Evolutionary conservation across 1,140 invertebrate genomes (phyloP).

Genomic region (Pomacea maculata): DNA sequence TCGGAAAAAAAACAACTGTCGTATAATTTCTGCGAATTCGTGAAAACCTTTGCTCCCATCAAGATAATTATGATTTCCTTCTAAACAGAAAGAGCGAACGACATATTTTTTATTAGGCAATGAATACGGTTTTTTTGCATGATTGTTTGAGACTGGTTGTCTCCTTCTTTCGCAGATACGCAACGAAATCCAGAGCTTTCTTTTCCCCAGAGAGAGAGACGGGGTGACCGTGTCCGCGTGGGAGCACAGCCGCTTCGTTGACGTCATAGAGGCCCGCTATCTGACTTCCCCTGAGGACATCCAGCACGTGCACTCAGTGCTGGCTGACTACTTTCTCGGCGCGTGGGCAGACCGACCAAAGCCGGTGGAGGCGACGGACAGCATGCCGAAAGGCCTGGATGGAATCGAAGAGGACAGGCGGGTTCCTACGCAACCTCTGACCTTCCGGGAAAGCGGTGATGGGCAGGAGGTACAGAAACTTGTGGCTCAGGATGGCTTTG

Average conservation of each 20-base stretch:
- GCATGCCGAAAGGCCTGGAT: not conserved
- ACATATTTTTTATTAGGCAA: no score
- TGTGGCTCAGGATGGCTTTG: not conserved
- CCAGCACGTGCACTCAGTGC: constrained; percentile 46
- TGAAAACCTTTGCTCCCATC: no score
- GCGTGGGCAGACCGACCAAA: constrained; percentile 48
- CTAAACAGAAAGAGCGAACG: no score
- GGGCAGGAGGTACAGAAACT: not conserved
- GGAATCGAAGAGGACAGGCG: constrained; percentile 39
- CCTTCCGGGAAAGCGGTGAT: constrained; percentile 35
- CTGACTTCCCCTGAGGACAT: constrained; percentile 27
- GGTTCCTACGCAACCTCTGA: constrained; percentile 54
- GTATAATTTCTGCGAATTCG: no score
- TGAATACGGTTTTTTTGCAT: no score
- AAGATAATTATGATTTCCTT: no score
- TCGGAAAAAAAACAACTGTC: no score
- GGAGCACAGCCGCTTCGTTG: constrained; percentile 43
- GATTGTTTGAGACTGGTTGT: no score
- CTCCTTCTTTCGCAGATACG: not conserved
- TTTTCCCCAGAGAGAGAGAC: constrained; percentile 43
- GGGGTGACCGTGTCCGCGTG: constrained; percentile 52
- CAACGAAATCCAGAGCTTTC: constrained; percentile 37
- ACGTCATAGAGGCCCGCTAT: constrained; percentile 43
- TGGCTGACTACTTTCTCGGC: constrained; percentile 61
- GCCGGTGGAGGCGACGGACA: constrained; percentile 29